Base-by-base conservation (phyloP, 2,797 vertebrate species). In the Karalla daura region DNA sequence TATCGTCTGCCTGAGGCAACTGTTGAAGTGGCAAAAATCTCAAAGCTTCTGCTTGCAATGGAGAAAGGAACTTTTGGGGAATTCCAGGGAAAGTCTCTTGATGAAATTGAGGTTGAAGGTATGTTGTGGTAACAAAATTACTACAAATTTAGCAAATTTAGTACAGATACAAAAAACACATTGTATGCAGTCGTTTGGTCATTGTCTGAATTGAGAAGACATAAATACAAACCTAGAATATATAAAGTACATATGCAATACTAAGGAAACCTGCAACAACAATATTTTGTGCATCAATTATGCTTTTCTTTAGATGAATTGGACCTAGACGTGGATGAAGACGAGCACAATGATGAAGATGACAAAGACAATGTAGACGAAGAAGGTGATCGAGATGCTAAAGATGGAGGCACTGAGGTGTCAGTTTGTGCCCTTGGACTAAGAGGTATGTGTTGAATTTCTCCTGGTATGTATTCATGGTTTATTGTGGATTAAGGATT, bases 21-120 rank as follows among this genome's bases (percentile, higher is more conserved):
- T 0, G 49, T 64, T 28, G 87, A 89, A n/a, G 72, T 91, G 0
- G 85, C 85, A 25, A 89, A 90, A 65, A 83, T 88, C 18, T 63
- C 86, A 0, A 83, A 84, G 45, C 84, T 91, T 2, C 63, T 91
- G 5, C 33, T 76, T 47, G 82, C 74, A 18, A 83, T 78, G 85
- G 84, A 89, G 32, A 84, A 80, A 2, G 85, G 86, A 7, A 67
- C 53, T 49, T 75, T 86, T 4, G 74, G 83, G 21, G 69, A 10
- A 21, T 80, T 63, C 47, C 67, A 81, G 64, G 87, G 84, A 30
- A 81, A 64, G 36, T 80, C 76, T 47, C 45, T 86, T 43, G 62
- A 72, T 6, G 87, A 85, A 20, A 40, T 88, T 27, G 76, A 86
- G 54, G 71, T 86, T 25, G 75, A 81, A 12, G 88, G 88, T 89